Percentiles rank a stretch among this genome's conserved stretches.
Conservation (phyloP, 2,113 vertebrate genomes). For the Macroglossus sobrinus region DNA sequence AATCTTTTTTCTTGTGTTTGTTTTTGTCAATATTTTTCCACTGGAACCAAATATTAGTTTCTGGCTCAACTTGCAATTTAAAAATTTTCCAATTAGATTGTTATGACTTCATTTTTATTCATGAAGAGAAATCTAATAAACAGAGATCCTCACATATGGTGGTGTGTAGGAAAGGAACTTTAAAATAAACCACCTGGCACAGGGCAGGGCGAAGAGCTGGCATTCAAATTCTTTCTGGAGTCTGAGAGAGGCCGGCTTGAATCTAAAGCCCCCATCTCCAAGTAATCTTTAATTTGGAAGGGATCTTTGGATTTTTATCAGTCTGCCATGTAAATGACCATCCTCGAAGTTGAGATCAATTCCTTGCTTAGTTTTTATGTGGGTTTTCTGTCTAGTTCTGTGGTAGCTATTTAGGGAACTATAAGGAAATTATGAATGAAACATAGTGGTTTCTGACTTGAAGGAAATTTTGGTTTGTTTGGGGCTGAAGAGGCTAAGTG, state of each 20-base stretch:
- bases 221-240: not conserved
- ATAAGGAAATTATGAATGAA: not conserved
- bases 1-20: slow-evolving; percentile 19
- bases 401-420: not conserved
- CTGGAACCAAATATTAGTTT: slow-evolving; percentile 52
- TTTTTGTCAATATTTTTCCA: slow-evolving; percentile 67
- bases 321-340: not conserved
- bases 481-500: not conserved
- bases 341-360: not conserved
- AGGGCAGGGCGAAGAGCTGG: not conserved
- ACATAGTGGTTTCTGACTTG: not conserved
- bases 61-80: slow-evolving; percentile 52
- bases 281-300: not conserved
- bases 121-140: slow-evolving; percentile 56
- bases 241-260: not conserved
- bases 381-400: not conserved
- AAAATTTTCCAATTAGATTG: slow-evolving; percentile 65
- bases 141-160: slow-evolving; percentile 8
- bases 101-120: slow-evolving; percentile 67
- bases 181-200: slow-evolving; percentile 17
- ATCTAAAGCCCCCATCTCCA: not conserved
- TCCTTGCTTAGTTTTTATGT: not conserved
- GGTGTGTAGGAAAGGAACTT: not conserved
- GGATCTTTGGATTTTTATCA: not conserved
- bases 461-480: not conserved